Evolutionary conservation across 2,797 vertebrate genomes (phyloP).

Genomic region (Galagoides demidoff): DNA sequence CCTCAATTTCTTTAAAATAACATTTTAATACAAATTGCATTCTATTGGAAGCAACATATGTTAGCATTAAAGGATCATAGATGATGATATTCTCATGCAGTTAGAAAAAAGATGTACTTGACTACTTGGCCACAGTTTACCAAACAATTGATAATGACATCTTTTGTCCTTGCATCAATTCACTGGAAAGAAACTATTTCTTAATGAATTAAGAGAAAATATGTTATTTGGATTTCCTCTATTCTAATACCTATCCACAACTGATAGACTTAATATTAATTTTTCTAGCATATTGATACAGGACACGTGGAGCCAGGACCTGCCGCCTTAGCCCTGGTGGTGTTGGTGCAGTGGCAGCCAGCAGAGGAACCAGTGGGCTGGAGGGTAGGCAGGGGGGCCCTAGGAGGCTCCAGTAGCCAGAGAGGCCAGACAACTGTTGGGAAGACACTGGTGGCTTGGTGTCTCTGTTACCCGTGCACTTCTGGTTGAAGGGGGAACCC

Average conservation of each 20-base stretch:
- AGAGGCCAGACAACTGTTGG: too few species aligned
- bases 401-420: too few species aligned
- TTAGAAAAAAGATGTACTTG: background rate
- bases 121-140: background rate
- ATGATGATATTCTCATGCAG: background rate
- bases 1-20: background rate
- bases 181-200: background rate
- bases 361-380: too few species aligned
- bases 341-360: too few species aligned
- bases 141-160: background rate
- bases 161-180: background rate
- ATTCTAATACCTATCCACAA: background rate
- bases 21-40: background rate
- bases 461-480: too few species aligned
- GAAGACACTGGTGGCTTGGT: too few species aligned
- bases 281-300: background rate
- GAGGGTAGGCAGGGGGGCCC: too few species aligned
- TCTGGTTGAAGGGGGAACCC: too few species aligned
- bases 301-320: too few species aligned
- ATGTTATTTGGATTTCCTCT: background rate
- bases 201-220: background rate
- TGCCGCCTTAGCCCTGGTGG: too few species aligned
- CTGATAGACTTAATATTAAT: background rate
- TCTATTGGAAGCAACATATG: background rate
- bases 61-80: background rate